Evolutionary conservation across 2,888 invertebrate genomes (phyloP), one percentile per base, ranked within the genome.

Genomic region (Drosophila rellima): DNA sequence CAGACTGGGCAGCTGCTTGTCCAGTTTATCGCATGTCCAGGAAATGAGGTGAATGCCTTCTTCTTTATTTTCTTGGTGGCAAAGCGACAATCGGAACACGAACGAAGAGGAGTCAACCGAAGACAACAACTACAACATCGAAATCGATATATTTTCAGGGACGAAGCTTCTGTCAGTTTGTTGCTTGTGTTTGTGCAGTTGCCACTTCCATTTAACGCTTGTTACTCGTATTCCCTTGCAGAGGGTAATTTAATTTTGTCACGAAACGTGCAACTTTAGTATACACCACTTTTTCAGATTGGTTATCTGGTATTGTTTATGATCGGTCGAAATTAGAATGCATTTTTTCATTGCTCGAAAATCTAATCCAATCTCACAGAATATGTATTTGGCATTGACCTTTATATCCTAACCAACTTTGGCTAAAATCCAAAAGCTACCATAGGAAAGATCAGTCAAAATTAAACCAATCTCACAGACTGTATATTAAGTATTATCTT

Each of bases 101-200:
- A 61, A 11, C 52, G 52, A 45, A 45, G 57, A 60, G 61, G 61
- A 69, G 40, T 11, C 45, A 60, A 51, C 63, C 39, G 54, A 29
- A 39, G 31, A 40, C 75, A 45, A 39, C 74, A 80, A 72, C 82
- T 84, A 83, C 74, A 73, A 64, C 72, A 69, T 66, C 82, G 89
- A 86, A 89, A 89, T 87, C 89, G 89, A 89, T 83, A 87, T 87
- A 74, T 82, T 74, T 83, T 83, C 83, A 83, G 89, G 83, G 89
- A 87, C 83, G 71, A 79, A 55, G 62, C 71, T 75, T 65, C 59
- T 74, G 68, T 56, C 59, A 48, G 65, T 50, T 55, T 48, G 42
- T 39, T 37, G 44, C 23, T 45, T 29, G 15, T 33, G 44, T 15
- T 45, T 29, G 10, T 55, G 54, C 51, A 54, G 59, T 57, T 59